Percentiles rank a stretch among this genome's conserved stretches.
These are phyloP conservation scores for Pangasius mekongensis DNA, from an alignment of 2,797 vertebrate genomes.

Conservation along the genomic window DNA sequence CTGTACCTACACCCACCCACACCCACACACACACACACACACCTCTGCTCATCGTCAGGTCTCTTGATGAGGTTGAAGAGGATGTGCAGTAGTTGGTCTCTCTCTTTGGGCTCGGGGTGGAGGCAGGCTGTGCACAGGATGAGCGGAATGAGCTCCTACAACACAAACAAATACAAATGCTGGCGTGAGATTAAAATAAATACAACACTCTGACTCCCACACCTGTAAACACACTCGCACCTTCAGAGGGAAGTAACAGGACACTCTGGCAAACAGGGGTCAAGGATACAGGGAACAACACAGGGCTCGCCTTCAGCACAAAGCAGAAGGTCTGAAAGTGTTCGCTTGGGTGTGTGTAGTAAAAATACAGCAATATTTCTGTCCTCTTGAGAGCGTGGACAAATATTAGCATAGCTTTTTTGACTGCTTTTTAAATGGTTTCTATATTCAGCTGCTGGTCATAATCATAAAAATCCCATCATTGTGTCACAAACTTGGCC, in stretches of 20 bases:
- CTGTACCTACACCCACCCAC: neutral
- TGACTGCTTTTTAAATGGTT: neutral
- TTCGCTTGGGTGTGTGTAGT: neutral
- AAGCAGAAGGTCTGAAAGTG: constrained; percentile 22
- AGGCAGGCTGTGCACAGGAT: constrained; percentile 98
- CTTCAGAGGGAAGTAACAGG: constrained; percentile 3
- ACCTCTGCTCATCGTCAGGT: constrained; percentile 98
- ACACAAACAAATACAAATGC: constrained; percentile 40
- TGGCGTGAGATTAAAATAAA: constrained; percentile 17
- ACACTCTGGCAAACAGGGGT: constrained; percentile 25
- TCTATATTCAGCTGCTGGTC: constrained; percentile 5
- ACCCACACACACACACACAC: constrained; percentile 25
- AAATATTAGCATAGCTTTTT: constrained; percentile 19
- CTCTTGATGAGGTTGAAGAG: constrained; percentile 98
- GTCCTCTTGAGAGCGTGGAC: neutral
- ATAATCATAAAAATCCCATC: constrained; percentile 16
- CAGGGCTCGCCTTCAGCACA: neutral
- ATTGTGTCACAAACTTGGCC: neutral
- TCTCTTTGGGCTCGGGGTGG: constrained; percentile 96
- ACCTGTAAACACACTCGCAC: constrained; percentile 15
- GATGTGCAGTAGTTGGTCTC: constrained; percentile 98
- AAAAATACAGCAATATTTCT: neutral
- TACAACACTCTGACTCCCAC: constrained; percentile 25
- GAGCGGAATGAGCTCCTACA: constrained; percentile 94
- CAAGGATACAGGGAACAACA: neutral